A percentile compares a stretch with the other conserved stretches of the same genome.
Evolutionary conservation across 2,113 vertebrate genomes (phyloP).

Genomic region (Arenaria interpres): DNA sequence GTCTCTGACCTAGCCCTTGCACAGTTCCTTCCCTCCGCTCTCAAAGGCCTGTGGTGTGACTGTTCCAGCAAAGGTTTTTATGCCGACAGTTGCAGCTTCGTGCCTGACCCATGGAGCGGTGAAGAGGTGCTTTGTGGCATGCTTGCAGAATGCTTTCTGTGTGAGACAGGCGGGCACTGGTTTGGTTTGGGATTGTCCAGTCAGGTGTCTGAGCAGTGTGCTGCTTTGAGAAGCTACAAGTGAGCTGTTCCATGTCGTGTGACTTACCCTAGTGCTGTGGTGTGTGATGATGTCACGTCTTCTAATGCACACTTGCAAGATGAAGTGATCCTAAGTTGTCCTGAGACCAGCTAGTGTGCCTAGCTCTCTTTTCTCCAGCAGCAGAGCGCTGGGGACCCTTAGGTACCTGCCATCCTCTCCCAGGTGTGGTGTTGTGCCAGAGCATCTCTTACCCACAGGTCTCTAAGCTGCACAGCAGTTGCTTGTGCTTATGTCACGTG

Average conservation of each 20-base stretch:
- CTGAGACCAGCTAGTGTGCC: background rate
- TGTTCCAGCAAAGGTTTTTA: background rate
- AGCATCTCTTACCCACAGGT: background rate
- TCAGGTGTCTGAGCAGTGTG: fast-evolving
- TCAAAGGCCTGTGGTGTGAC: background rate
- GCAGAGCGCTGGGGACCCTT: background rate
- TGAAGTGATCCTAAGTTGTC: background rate
- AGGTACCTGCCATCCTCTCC: background rate
- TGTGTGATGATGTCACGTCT: too few species aligned
- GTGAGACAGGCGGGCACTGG: background rate
- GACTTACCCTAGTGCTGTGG: too few species aligned
- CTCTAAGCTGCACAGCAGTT: background rate
- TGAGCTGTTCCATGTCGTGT: background rate
- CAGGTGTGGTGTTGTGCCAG: background rate
- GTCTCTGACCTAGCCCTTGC: too few species aligned
- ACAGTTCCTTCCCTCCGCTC: background rate
- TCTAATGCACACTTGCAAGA: background rate
- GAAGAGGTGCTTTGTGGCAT: background rate
- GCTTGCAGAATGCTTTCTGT: fast-evolving
- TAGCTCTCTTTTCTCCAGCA: background rate
- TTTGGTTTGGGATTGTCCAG: background rate
- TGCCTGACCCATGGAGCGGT: fast-evolving
- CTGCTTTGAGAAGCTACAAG: background rate
- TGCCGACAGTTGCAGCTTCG: fast-evolving
- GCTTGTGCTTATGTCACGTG: background rate